Percentiles rank a stretch among this genome's conserved stretches.
Evolutionary conservation across 2,113 vertebrate genomes (phyloP).

Genomic region (Sorex fumeus): DNA sequence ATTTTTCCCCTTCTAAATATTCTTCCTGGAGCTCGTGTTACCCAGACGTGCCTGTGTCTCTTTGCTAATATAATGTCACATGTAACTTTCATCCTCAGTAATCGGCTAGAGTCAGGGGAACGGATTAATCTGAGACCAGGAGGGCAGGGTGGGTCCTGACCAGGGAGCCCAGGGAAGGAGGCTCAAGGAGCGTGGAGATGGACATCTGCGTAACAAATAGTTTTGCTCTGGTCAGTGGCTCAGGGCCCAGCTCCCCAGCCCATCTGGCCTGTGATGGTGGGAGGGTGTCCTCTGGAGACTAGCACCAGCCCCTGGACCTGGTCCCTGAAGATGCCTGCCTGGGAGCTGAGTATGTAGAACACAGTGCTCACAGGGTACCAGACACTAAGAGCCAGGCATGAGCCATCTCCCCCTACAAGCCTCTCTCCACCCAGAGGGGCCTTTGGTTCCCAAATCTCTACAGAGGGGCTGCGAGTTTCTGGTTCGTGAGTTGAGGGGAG

Average conservation of each 20-base stretch:
- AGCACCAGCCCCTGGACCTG: constrained; percentile 14
- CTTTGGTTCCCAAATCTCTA: not conserved
- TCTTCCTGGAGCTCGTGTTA: constrained; percentile 58
- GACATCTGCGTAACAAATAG: fast-evolving
- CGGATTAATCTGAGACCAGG: constrained; percentile 48
- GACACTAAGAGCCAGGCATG: not conserved
- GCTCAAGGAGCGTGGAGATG: not conserved
- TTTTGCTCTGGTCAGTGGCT: not conserved
- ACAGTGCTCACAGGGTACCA: not conserved
- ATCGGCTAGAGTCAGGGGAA: constrained; percentile 63
- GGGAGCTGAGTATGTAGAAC: not conserved
- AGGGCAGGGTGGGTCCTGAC: not conserved
- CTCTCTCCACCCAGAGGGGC: not conserved
- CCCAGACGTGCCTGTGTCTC: constrained; percentile 67
- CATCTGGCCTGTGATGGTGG: not conserved
- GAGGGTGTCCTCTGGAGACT: not conserved
- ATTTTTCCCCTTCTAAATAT: constrained; percentile 60
- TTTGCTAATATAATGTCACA: constrained; percentile 66
- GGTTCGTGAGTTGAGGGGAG: not conserved
- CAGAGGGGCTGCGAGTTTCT: no score
- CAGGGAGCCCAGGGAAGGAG: constrained; percentile 18
- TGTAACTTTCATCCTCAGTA: constrained; percentile 77
- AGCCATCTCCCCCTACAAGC: not conserved
- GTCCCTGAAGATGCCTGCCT: not conserved
- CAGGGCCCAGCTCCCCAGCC: not conserved